These are phyloP conservation scores for Lycaena phlaeas DNA, from an alignment of 2,888 invertebrate genomes.

Conservation along the genomic window DNA sequence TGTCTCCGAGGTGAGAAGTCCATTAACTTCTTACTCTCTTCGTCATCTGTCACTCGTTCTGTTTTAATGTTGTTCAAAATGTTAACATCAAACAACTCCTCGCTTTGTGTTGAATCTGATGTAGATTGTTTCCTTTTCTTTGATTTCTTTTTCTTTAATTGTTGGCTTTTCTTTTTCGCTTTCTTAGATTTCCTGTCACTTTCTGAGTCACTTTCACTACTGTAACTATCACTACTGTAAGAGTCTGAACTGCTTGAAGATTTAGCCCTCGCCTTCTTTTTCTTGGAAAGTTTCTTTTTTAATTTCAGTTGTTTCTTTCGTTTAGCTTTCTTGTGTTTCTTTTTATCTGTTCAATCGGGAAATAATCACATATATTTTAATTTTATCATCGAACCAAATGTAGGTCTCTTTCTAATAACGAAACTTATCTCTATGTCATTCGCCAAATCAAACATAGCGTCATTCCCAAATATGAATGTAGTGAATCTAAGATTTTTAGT, in stretches of 20 bases:
- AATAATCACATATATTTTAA: too few species aligned
- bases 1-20: slow-evolving; percentile 42
- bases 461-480: too few species aligned
- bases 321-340: slow-evolving; percentile 41
- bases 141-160: slow-evolving; percentile 21
- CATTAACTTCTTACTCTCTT: slow-evolving; percentile 30
- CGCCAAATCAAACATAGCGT: too few species aligned
- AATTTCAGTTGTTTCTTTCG: slow-evolving; percentile 43
- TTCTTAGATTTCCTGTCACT: slow-evolving; percentile 24
- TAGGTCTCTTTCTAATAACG: too few species aligned
- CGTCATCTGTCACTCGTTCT: slow-evolving; percentile 54
- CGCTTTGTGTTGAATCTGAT: slow-evolving; percentile 40
- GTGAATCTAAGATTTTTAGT: too few species aligned
- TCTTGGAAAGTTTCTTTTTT: slow-evolving; percentile 45
- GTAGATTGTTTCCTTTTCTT: slow-evolving; percentile 35
- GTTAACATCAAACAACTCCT: slow-evolving; percentile 53
- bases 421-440: too few species aligned
- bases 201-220: slow-evolving; percentile 24
- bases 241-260: slow-evolving; percentile 28
- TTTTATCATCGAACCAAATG: too few species aligned
- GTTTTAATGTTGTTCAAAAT: slow-evolving; percentile 61
- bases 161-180: slow-evolving; percentile 24
- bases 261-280: slow-evolving; percentile 41
- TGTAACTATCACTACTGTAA: slow-evolving; percentile 27
- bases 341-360: slow-evolving; percentile 43